These are phyloP conservation scores for Larimichthys crocea DNA, from an alignment of 2,113 vertebrate species.

Conservation along the genomic window DNA sequence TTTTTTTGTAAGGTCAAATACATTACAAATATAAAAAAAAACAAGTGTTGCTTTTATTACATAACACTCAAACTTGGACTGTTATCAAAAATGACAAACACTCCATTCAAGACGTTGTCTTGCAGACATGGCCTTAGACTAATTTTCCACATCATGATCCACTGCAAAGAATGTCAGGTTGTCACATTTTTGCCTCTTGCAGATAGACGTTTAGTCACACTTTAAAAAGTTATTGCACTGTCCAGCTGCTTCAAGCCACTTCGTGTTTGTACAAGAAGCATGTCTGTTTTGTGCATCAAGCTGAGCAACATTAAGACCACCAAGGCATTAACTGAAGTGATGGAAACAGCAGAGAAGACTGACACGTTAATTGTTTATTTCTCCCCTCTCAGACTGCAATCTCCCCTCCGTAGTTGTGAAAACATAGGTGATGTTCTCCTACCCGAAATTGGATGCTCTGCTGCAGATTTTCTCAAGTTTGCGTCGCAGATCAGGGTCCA, in stretches of 20 bases:
- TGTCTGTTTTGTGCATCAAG: slow-evolving; percentile 37
- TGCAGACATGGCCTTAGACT: not conserved
- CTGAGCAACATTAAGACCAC: slow-evolving; percentile 6
- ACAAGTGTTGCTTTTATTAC: not conserved
- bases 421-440: slow-evolving; percentile 25
- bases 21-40: not conserved
- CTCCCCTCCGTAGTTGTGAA: not conserved
- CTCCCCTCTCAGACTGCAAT: not conserved
- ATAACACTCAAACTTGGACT: not conserved
- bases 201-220: not conserved
- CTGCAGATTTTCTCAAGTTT: slow-evolving; percentile 90
- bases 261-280: not conserved
- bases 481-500: slow-evolving; percentile 87
- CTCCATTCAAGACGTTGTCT: no score
- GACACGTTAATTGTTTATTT: not conserved
- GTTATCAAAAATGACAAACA: not conserved
- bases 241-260: not conserved
- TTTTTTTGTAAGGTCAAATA: not conserved
- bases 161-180: not conserved
- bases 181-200: not conserved
- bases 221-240: not conserved
- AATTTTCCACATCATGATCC: not conserved
- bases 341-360: not conserved
- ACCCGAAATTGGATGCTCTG: slow-evolving; percentile 90
- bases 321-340: slow-evolving; percentile 13